phyloP scores from a whole-genome alignment of 2,113 vertebrate species.

The Corynorhinus townsendii region DNA sequence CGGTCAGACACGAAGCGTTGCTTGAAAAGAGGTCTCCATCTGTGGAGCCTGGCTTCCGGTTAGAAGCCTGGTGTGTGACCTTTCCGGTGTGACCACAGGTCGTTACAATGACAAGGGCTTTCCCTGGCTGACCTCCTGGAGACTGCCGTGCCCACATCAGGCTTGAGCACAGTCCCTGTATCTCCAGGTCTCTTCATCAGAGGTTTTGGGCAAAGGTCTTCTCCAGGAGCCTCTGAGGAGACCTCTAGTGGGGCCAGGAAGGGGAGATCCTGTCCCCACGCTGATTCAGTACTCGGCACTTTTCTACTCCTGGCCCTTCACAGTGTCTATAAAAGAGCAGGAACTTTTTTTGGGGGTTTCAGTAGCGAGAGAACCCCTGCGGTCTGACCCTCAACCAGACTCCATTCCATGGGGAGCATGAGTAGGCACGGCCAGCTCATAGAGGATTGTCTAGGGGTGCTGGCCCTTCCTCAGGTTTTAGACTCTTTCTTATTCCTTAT shows the following conservation, averaged over 20 bases:
- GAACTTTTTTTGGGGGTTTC: neutral
- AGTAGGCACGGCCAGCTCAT: too few species aligned
- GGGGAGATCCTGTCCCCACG: neutral
- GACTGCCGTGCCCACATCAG: fast-evolving
- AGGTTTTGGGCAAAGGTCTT: neutral
- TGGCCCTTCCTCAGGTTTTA: neutral
- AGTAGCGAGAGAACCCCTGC: fast-evolving
- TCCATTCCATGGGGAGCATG: neutral
- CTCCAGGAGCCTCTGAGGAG: neutral
- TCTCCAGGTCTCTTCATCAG: neutral
- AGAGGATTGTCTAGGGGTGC: too few species aligned
- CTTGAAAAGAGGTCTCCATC: too few species aligned
- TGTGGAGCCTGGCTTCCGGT: neutral
- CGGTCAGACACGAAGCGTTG: too few species aligned
- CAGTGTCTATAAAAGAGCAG: neutral
- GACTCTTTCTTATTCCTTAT: too few species aligned
- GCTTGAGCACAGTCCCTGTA: neutral
- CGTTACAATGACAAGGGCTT: fast-evolving
- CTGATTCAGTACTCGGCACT: fast-evolving
- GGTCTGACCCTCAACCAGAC: fast-evolving
- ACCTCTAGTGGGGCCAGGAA: fast-evolving
- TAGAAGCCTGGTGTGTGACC: fast-evolving
- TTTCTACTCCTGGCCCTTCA: neutral
- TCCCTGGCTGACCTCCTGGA: fast-evolving
- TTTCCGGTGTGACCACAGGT: fast-evolving